Conservation (phyloP, 1,140 invertebrate genomes). For the Drosophila seguyi region DNA sequence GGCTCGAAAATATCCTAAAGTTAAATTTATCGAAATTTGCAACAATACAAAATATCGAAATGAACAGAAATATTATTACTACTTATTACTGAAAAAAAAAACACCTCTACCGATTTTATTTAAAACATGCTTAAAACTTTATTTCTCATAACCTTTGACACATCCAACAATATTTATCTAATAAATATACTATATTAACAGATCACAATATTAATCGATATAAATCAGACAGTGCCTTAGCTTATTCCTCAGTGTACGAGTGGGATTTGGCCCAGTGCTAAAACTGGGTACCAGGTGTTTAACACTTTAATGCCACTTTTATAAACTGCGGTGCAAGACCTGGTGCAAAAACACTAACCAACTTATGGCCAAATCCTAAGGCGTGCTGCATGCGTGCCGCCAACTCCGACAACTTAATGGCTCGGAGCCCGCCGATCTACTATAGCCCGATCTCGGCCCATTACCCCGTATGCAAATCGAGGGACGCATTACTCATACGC, state of each 20-base stretch:
- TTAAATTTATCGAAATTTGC: background rate
- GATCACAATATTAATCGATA: background rate
- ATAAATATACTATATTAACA: background rate
- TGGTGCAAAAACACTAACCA: slow-evolving; percentile 28
- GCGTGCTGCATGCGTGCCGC: slow-evolving; percentile 53
- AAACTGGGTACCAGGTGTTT: slow-evolving; percentile 25
- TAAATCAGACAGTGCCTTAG: background rate
- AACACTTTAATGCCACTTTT: slow-evolving; percentile 41
- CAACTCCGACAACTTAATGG: slow-evolving; percentile 56
- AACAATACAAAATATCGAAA: background rate
- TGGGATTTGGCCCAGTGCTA: slow-evolving; percentile 37
- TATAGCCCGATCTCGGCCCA: slow-evolving; percentile 5
- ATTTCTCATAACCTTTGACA: background rate
- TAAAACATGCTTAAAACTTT: background rate
- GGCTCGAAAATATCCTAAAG: background rate
- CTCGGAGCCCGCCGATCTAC: slow-evolving; percentile 19
- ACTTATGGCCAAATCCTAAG: slow-evolving; percentile 30
- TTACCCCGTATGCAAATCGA: slow-evolving; percentile 20
- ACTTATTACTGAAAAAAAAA: no score
- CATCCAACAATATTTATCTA: background rate
- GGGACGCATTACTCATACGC: slow-evolving; percentile 60
- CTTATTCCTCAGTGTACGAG: slow-evolving; percentile 6
- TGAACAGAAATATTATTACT: background rate
- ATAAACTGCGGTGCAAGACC: slow-evolving; percentile 26
- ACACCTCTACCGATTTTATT: background rate